A percentile compares a stretch with the other conserved stretches of the same genome.
Evolutionary conservation across 2,797 vertebrate genomes (phyloP).

Genomic region (Lacerta bilineata): DNA sequence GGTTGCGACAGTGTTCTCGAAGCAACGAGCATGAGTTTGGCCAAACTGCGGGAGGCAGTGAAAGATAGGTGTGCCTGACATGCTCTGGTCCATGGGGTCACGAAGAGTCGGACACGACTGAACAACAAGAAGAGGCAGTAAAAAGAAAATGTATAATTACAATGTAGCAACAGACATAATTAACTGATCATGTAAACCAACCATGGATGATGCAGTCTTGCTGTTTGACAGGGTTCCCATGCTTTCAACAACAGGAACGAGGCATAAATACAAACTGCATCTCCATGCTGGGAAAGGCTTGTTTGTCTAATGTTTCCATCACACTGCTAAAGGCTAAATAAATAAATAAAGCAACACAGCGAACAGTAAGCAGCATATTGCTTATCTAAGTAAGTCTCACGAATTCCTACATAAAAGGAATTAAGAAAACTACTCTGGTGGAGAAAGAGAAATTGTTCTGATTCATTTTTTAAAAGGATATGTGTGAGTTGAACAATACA

Average conservation of each 20-base stretch:
- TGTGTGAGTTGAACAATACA: background rate
- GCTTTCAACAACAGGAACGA: background rate
- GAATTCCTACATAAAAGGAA: background rate
- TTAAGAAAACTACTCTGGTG: background rate
- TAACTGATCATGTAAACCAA: constrained; percentile 6
- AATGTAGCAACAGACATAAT: constrained; percentile 1
- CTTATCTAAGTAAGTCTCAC: background rate
- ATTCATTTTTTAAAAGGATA: background rate
- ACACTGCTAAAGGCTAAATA: background rate
- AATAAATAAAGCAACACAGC: background rate
- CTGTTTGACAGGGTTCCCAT: background rate
- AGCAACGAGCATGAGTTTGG: too few species aligned
- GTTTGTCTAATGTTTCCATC: background rate
- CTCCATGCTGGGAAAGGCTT: background rate
- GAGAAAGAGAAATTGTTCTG: background rate
- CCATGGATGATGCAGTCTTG: background rate
- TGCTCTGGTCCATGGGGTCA: too few species aligned
- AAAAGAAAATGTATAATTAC: background rate
- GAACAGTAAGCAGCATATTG: background rate
- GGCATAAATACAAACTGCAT: background rate
- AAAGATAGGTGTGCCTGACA: too few species aligned
- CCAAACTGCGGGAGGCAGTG: too few species aligned
- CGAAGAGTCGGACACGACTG: too few species aligned
- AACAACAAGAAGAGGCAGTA: background rate
- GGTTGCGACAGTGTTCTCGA: too few species aligned